Evolutionary conservation across 2,113 vertebrate species (phyloP), one percentile per base, ranked within the genome.

Genomic region (Neofelis nebulosa): DNA sequence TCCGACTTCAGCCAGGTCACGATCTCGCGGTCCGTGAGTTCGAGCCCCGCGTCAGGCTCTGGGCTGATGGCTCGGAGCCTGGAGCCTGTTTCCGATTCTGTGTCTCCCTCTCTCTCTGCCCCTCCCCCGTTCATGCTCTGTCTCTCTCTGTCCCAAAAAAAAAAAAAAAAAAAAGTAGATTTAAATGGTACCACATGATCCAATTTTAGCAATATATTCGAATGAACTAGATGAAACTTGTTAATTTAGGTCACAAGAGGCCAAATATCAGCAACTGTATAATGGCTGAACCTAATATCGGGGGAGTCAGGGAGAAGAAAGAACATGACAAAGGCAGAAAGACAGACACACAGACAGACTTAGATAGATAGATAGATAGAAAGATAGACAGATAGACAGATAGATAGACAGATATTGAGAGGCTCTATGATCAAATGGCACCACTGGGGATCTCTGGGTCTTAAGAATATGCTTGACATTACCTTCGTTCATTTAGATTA

Each of bases 181-280:
- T 76, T 23, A 84, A 90, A 73, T 8, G 74, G 41, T 5, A 69
- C 29, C 41, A 94, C 29, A 33, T 45, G 25, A 95, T 89, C 38
- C 36, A 76, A 87, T 94, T 94, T 94, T 89, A 93, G 48, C 85
- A 89, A 48, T 45, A 57, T 33, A 78, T 65, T 85, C 92, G n/a
- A 97, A 91, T 36, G 52, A 91, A 52, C 16, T 69, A 89, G 41
- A 93, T 86, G n/a, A 89, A 97, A 94, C 7, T 69, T 78, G 95
- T 38, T 89, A 89, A 73, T 86, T 95, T 85, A 86, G 57, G 23
- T 79, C 4, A 68, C 81, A 88, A 79, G 73, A 69, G 76, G 71
- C 52, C 73, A 71, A 48, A 66, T 82, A 82, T 31, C 45, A 86
- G 66, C 63, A 71, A 92, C 5, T 84, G 25, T 48, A 31, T 79